Base-by-base conservation (phyloP, 1,140 invertebrate species). In the Aphaenogaster ashmeadi region DNA sequence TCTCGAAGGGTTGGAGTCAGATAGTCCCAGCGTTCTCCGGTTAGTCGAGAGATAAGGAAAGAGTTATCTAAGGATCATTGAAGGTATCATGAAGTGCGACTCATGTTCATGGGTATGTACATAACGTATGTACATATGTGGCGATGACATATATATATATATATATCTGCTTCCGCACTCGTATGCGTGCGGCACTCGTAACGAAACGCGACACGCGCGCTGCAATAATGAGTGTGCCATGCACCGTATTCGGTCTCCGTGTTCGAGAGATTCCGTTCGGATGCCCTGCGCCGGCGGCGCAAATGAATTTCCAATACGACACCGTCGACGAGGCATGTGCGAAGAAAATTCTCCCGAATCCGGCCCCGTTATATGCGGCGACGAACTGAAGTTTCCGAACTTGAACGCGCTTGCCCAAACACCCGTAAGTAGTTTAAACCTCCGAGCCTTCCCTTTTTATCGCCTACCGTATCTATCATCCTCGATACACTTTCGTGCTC, bases 51-150 rank as follows among this genome's bases (percentile, higher is more conserved):
- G 56, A 15, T 78, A 79, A 90, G 38, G 80, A 83, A 36, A 50
- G 33, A 86, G 18, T 78, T 88, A 62, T 89, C 88, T 90, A 90
- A 90, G 89, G 89, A 90, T 90, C 69, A 50, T 89, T 41, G 60
- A n/a, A 72, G 74, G 66, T 85, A 79, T 89, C 71, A 89, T 90
- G 88, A 86, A 62, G 71, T 77, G 83, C 47, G 62, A 60, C 52
- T 79, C 11, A 67, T 62, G 58, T 86, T 86, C 21, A 54, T 64
- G 81, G 33, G 18, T 89, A 83, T 85, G 88, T 69, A 83, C 87
- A 72, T 84, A 87, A 80, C 56, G 54, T 90, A 87, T 78, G 75
- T 90, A 90, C 77, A 60, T 85, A 81, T 87, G 33, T 60, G 36
- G 21, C 64, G 47, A 75, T 84, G 54, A 75, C 80, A 83, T 62